Percentiles rank a stretch among this genome's conserved stretches.
Evolutionary conservation across 1,140 invertebrate genomes (phyloP).

Genomic region (Onthophagus taurus): DNA sequence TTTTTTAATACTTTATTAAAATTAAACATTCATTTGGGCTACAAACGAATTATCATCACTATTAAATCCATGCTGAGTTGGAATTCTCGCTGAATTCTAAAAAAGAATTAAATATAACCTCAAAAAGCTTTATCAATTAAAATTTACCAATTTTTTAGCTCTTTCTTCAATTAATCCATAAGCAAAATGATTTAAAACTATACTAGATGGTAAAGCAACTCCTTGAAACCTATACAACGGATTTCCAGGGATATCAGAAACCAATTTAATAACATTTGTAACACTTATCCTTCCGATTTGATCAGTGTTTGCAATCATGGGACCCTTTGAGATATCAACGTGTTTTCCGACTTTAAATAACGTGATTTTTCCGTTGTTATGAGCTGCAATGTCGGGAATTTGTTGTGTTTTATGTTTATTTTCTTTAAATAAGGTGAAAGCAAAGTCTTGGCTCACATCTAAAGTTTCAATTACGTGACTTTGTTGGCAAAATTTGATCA

Average conservation of each 20-base stretch:
- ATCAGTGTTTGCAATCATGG: constrained; percentile 69
- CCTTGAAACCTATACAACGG: constrained; percentile 83
- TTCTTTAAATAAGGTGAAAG: constrained; percentile 75
- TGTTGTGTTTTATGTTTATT: constrained; percentile 76
- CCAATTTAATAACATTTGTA: constrained; percentile 60
- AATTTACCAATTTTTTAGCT: constrained; percentile 58
- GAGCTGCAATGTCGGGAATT: constrained; percentile 68
- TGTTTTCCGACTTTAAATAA: constrained; percentile 77
- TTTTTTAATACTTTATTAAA: constrained; percentile 4
- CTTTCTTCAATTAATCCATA: constrained; percentile 66
- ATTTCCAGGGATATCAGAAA: constrained; percentile 43
- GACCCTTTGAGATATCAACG: constrained; percentile 85
- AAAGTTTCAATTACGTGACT: constrained; percentile 66
- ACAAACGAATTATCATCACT: constrained; percentile 35
- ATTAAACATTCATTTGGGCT: constrained; percentile 24
- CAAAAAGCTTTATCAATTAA: constrained; percentile 1
- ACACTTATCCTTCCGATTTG: constrained; percentile 68
- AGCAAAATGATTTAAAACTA: constrained; percentile 73
- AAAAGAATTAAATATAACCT: constrained; percentile 18
- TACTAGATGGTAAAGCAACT: constrained; percentile 67
- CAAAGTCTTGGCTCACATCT: constrained; percentile 58
- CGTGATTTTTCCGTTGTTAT: constrained; percentile 52
- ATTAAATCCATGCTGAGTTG: constrained; percentile 25
- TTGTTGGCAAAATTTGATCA: constrained; percentile 53
- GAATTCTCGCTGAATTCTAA: constrained; percentile 34